Percentiles rank a stretch among this genome's conserved stretches.
Conservation (phyloP, 2,113 vertebrate genomes). For the Arizona elegans region DNA sequence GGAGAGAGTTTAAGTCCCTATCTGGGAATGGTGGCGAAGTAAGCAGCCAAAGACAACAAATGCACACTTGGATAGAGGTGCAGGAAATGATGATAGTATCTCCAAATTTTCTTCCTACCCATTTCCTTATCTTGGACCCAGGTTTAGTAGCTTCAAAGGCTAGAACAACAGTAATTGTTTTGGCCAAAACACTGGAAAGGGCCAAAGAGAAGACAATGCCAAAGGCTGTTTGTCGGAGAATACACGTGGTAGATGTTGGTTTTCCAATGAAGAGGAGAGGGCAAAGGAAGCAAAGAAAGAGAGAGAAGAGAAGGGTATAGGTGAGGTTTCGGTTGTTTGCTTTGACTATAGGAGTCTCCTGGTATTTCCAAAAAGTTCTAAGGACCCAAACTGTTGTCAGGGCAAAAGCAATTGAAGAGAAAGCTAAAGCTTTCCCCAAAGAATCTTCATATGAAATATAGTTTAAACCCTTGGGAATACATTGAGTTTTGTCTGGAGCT, state of each 20-base stretch:
- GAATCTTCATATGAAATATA: background rate
- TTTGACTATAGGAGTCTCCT: background rate
- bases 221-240: background rate
- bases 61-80: background rate
- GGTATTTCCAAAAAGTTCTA: background rate
- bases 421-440: background rate
- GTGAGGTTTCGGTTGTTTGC: conserved; percentile 3
- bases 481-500: background rate
- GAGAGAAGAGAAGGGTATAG: background rate
- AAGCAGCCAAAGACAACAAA: background rate
- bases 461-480: background rate
- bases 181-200: background rate
- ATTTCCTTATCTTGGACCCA: background rate
- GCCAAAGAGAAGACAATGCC: background rate
- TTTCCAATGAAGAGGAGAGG: background rate
- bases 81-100: background rate
- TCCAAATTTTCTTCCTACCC: background rate
- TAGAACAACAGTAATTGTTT: background rate
- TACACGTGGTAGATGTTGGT: background rate
- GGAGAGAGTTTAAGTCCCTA: background rate
- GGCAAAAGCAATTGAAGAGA: background rate
- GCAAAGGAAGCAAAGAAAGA: conserved; percentile 3
- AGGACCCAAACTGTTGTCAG: background rate
- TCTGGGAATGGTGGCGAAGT: background rate
- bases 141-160: background rate